A percentile compares a stretch with the other conserved stretches of the same genome.
Evolutionary conservation across 1,140 invertebrate genomes (phyloP).

Genomic region (Rhynchophorus ferrugineus): DNA sequence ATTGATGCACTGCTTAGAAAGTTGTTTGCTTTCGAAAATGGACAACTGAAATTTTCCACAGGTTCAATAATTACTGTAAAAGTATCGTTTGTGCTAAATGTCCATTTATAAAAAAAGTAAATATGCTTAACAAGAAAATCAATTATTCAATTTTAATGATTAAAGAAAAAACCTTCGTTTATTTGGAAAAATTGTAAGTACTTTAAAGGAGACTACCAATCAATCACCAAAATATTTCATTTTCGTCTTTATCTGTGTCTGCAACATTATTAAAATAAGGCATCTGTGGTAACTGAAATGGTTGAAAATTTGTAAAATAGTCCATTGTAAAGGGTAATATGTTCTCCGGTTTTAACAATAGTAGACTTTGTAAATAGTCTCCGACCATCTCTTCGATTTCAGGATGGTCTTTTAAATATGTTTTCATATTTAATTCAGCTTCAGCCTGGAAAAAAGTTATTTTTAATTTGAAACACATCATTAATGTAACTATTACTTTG

Average conservation of each 20-base stretch:
- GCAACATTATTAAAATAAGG: constrained; percentile 12
- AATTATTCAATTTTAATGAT: no score
- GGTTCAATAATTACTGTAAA: no score
- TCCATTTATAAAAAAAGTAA: no score
- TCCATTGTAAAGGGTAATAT: constrained; percentile 51
- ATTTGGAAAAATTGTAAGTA: no score
- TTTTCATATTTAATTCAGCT: constrained; percentile 42
- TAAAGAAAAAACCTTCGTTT: no score
- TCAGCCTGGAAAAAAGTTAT: constrained; percentile 35
- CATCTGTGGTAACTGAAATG: constrained; percentile 27
- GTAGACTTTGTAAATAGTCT: constrained; percentile 51
- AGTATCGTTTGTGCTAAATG: no score
- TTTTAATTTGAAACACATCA: constrained; percentile 4
- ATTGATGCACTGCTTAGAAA: no score
- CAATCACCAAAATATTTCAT: constrained; percentile 7
- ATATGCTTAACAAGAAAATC: no score
- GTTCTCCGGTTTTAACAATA: constrained; percentile 51
- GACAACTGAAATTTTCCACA: no score
- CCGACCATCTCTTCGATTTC: constrained; percentile 48
- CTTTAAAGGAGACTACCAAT: no score
- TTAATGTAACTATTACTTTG: constrained; percentile 42
- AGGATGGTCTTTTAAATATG: constrained; percentile 49
- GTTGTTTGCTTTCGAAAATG: no score
- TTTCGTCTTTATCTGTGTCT: constrained; percentile 6
- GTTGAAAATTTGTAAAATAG: constrained; percentile 47